Conservation (phyloP, 2,888 invertebrate species). For the Drosophila infuscata region DNA sequence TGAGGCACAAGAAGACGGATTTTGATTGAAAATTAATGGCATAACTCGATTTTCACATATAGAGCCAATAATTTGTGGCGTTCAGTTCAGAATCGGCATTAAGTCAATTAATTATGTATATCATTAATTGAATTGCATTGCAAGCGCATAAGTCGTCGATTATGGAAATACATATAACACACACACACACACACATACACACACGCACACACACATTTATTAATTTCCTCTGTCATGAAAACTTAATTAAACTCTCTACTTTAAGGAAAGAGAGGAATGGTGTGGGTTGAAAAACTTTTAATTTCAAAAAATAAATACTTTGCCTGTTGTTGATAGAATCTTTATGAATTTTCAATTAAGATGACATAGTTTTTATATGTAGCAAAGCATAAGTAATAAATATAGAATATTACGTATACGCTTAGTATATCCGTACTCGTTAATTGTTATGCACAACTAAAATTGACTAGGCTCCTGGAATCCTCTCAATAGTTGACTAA, state of each 20-base stretch:
- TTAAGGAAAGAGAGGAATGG: background rate
- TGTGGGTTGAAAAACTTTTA: background rate
- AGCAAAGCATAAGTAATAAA: background rate
- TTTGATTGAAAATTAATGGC: conserved; percentile 16
- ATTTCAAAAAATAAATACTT: background rate
- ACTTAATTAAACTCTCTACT: background rate
- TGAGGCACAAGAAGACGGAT: background rate
- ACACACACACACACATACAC: background rate
- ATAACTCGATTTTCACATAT: background rate
- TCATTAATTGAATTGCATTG: conserved; percentile 6
- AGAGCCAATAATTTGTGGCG: conserved; percentile 17
- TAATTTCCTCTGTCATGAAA: conserved; percentile 1
- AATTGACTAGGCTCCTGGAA: background rate
- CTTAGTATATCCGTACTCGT: background rate
- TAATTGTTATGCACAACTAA: background rate
- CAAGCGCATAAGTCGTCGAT: conserved; percentile 16
- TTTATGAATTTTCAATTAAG: background rate
- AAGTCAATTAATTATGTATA: conserved; percentile 35
- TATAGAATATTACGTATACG: background rate
- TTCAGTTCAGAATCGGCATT: conserved; percentile 8
- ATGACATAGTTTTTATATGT: background rate
- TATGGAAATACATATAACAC: conserved; percentile 9
- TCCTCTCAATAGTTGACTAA: background rate
- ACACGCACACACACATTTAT: background rate
- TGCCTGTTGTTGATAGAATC: background rate